Base-by-base conservation (phyloP, 2,888 invertebrate genomes). In the Drosophila mayaguana region DNA sequence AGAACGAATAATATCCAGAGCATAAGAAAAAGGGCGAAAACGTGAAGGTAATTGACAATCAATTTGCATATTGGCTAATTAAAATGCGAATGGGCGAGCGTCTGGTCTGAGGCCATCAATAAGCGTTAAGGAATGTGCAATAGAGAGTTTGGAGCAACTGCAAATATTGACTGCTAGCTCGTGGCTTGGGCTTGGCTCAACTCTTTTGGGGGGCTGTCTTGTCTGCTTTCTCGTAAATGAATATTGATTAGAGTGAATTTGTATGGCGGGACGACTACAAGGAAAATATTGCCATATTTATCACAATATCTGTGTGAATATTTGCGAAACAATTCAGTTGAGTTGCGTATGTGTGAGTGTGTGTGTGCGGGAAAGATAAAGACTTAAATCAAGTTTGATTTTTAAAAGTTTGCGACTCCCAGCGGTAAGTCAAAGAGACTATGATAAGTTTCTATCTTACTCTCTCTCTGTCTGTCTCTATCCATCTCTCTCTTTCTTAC, bases 301-400 rank as follows among this genome's bases (percentile, higher is more conserved):
- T 83, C 75, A 75, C 63, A 32, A 75, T 74, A 66, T 71, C 43
- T 43, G 28, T 45, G 55, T 56, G 48, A 53, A 59, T 60, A 62
- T 28, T 34, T 55, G n/a, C 32, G 48, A 36, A 42, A 25, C 56
- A 68, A 68, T 67, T 40, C 42, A 9, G 14, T 28, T 11, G 14
- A 12, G 25, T 20, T 16, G 7, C 2, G 2, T 36, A 6, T 36
- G 6, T 14, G 16, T 14, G n/a, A 14, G 22, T 22, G 9, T 16
- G 34, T 14, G n/a, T 25, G 22, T 34, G 12, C 18, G 9, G 9
- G 11, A 20, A 46, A 56, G 42, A 59, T 53, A 68, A 83, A 8
- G 28, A 84, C 89, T 88, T 74, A 83, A 86, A 78, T 83, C 76
- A 83, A 86, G 75, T 88, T 88, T 76, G 89, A 78, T 86, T 84